Base-by-base conservation (phyloP, 2,797 vertebrate genomes). In the Cyprinella venusta region DNA sequence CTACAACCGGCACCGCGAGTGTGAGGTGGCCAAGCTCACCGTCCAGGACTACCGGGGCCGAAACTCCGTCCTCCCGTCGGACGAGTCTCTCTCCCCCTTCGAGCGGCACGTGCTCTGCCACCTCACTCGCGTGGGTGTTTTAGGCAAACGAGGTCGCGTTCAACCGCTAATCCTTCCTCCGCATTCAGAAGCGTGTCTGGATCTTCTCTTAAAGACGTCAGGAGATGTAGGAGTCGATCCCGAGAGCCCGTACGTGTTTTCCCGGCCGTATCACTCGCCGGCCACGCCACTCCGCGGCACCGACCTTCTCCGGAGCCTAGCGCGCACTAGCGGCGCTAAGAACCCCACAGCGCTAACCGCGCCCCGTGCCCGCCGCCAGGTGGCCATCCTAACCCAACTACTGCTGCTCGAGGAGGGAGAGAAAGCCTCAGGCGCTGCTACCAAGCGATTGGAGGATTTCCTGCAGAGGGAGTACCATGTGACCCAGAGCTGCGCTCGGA, bases 1-100 rank as follows among this genome's bases (percentile, higher is more conserved):
- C 65, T 96, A 94, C 90, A 96, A 96, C 86, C 94, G 95, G 16
- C 93, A 95, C 69, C 90, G 95, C 18, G 95, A 96, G 84, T 95
- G 95, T 4, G 95, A 96, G 88, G 94, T 95, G 78, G 94, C 95
- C 71, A 95, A 95, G 85, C 94, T 96, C 76, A 94, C 92, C 5
- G 48, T 94, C 68, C 92, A 92, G 85, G 94, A 95, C 90, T 96
- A 95, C 87, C 93, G 71, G 79, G 92, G 83, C 84, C 94, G 95
- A 0, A 13, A 10, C 87, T 0, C 89, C 13, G 82, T 91, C n/a
- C 75, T 91, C 0, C 91, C 92, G 30, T 90, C 91, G 84, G 94
- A 96, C 83, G 83, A 88, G 2, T 83, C 93, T 18, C 89, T 96
- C 1, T 95, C 94, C 1, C 93, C 94, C 2, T 96, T 96, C 5